Base-by-base conservation (phyloP, 2,797 vertebrate species). In the Pangasius krempfi region DNA sequence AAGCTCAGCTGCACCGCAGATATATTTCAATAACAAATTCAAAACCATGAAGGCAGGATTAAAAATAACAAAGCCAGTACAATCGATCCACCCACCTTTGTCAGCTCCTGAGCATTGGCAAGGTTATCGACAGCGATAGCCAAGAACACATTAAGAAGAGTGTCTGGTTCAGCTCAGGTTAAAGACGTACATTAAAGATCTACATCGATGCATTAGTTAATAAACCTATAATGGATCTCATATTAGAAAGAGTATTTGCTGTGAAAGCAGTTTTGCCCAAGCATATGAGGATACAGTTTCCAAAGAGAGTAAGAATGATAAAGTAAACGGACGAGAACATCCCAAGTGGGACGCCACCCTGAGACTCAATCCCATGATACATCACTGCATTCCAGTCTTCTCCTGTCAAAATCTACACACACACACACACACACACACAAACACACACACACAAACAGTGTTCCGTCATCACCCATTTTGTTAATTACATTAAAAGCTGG, bases 321-420 rank as follows among this genome's bases (percentile, higher is more conserved):
- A 99, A 99, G 94, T 99, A 99, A 89, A 98, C 95, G 2, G 97
- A 99, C 5, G 97, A 99, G 94, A 98, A 97, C 98, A 99, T 99
- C 86, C 98, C 98, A 0, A 96, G 95, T 14, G 93, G 96, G 84
- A 99, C 98, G 0, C 98, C 98, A 0, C 98, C 98, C 87, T 99
- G 98, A 0, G 98, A 99, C 88, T 99, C 97, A 0, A 99, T 99
- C 64, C 98, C 98, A 0, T 98, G 98, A 91, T 99, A 99, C 98
- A 99, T 99, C 85, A 99, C 98, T 0, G 96, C 98, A 0, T 99
- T 99, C 98, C 98, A 99, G 95, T 99, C 98, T 84, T 99, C 98
- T 1, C 98, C 98, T 0, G 98, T 99, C 92, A 99, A 95, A 93
- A 99, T 98, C 98, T 99, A 82, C 37, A 76, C 22, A 64, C 80